Evolutionary conservation across 2,113 vertebrate species (phyloP).

Genomic region (Coryphaenoides rupestris): DNA sequence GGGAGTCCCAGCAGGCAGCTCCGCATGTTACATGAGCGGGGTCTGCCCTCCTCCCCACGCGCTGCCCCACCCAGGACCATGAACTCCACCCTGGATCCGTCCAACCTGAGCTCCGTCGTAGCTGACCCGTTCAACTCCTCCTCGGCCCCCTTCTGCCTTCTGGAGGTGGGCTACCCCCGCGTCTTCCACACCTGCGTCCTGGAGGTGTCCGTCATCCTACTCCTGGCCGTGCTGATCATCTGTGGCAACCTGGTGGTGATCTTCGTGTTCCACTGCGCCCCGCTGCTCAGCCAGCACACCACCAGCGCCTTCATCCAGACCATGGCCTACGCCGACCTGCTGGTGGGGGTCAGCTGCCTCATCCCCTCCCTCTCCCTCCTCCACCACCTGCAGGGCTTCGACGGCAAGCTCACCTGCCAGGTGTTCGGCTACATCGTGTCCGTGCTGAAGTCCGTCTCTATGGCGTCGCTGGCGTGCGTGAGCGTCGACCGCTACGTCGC

Average conservation of each 20-base stretch:
- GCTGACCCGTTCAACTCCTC: constrained; percentile 73
- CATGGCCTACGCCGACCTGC: constrained; percentile 95
- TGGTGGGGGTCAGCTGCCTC: constrained; percentile 95
- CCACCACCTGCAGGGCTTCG: constrained; percentile 80
- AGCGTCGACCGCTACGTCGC: constrained; percentile 96
- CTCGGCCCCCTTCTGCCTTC: constrained; percentile 86
- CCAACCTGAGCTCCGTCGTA: constrained; percentile 77
- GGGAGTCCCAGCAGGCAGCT: constrained; percentile 25
- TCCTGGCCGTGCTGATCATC: constrained; percentile 92
- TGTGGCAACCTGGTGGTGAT: constrained; percentile 94
- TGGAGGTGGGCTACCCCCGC: constrained; percentile 86
- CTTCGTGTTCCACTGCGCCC: constrained; percentile 98
- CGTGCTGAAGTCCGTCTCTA: constrained; percentile 95
- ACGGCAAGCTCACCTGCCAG: constrained; percentile 87
- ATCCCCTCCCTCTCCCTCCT: constrained; percentile 92
- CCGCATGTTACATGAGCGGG: constrained; percentile 35
- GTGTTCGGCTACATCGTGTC: constrained; percentile 93
- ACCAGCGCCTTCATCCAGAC: constrained; percentile 98
- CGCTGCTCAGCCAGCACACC: constrained; percentile 92
- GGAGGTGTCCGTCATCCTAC: constrained; percentile 88
- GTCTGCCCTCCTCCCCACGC: constrained; percentile 19
- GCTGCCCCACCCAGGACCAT: constrained; percentile 76
- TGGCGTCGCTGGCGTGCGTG: constrained; percentile 92
- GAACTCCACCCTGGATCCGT: constrained; percentile 85
- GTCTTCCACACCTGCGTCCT: constrained; percentile 86